Evolutionary conservation across 2,888 invertebrate genomes (phyloP), one percentile per base, ranked within the genome.

Genomic region (Drosophila siamana): DNA sequence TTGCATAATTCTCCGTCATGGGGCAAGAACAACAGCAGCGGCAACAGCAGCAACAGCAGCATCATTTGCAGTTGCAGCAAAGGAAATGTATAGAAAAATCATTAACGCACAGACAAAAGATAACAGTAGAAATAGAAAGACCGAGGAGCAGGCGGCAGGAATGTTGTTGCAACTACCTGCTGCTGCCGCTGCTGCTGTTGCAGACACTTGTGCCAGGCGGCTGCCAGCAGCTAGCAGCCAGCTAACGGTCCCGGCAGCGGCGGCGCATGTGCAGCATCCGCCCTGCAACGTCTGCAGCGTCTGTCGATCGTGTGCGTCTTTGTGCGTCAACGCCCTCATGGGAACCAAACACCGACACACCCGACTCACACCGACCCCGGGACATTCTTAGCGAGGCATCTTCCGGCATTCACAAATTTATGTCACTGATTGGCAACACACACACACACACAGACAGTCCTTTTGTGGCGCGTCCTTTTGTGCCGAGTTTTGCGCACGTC

Each of bases 301-400:
- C 62, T 68, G 69, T 70, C 69, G 74, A 48, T 75, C 76, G 71
- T 75, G 74, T 66, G 72, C 70, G 61, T 65, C 66, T 70, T 72
- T 80, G 82, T 84, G 86, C 86, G 85, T 87, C 87, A 86, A 86
- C 86, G 86, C 86, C 86, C 86, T 82, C 83, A 86, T 87, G 86
- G 87, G 86, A 87, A 86, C 67, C 63, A 60, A 69, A 64, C 50
- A 62, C 30, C 46, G 19, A 2, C 62, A 13, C 7, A 33, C 2
- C 33, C n/a, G n/a, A n/a, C n/a, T 26, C 62, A 13, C 7, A 33
- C 2, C 33, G 33, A 33, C 33, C n/a, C 40, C 19, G n/a, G 7
- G 28, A 56, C 78, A 69, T 68, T 74, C 61, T 62, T 71, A 2
- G 48, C 15, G 2, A 28, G 56, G 60, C 78, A 75, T 74, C 78